Base-by-base conservation (phyloP, 2,888 invertebrate species). In the Tricholauxania praeusta region DNA sequence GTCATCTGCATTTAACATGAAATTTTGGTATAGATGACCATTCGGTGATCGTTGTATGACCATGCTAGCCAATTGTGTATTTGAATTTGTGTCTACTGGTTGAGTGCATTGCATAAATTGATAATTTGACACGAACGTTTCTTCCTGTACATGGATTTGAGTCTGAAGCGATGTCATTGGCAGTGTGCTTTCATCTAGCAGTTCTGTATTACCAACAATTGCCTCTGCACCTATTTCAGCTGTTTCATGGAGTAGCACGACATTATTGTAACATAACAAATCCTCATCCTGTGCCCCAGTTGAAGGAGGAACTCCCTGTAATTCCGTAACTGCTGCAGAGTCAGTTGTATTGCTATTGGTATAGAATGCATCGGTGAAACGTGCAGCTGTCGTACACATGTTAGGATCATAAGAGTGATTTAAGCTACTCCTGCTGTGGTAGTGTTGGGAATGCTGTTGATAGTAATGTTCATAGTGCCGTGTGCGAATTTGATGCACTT, bases 341-440 rank as follows among this genome's bases (percentile, higher is more conserved):
- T 12, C 17, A 4, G 49, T 28, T 28, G 28, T 28, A 28, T 32
- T 10, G 32, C 7, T 53, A 7, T 10, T 32, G 5, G 17, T 62
- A 14, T 70, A 62, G 19, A 69, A 69, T 6, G 70, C 52, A 3
- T 70, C 62, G 28, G 77, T 76, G 55, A 79, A 80, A 3, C 75
- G 75, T 0, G 78, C 78, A 6, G 77, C 78, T 12, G 78, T 77
- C 5, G 79, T 78, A 47, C 78, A 78, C 78, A 79, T 78, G 62
- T 78, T 80, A 4, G 79, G 78, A 68, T 80, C 80, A 28, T 78
- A 80, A 0, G 77, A 77, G 53, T 70, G 70, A 10, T 19, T 70
- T 6, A 70, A 39, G 39, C n/a, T 17, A 12, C 14, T 19, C 17
- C 64, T 48, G 3, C 49, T 60, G 39, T 70, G 48, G 14, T 70